Conservation (phyloP, 2,113 vertebrate species). For the Rhabdornis inornatus region DNA sequence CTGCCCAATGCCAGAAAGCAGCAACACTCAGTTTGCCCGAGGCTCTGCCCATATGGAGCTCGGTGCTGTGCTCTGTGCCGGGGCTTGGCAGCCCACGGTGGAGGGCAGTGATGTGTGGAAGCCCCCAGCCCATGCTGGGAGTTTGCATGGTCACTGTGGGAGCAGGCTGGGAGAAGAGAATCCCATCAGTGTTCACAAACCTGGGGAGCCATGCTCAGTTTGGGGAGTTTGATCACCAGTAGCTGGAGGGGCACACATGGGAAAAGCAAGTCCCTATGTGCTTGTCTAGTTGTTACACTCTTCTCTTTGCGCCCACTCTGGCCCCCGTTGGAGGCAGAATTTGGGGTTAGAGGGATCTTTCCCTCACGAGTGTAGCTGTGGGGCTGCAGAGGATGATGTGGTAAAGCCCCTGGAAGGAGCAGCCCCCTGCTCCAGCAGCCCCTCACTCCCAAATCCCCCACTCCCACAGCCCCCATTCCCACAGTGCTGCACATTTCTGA, state of each 20-base stretch:
- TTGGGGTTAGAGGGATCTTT: not conserved
- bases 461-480: not conserved
- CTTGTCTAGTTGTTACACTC: not conserved
- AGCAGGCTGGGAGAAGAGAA: not conserved
- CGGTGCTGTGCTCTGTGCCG: rapidly evolving
- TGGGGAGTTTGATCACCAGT: not conserved
- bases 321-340: not conserved
- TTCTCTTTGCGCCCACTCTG: not conserved
- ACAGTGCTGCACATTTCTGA: rapidly evolving
- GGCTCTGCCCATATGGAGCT: not conserved
- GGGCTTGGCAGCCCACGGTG: not conserved
- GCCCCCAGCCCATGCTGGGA: not conserved
- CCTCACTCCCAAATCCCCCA: not conserved
- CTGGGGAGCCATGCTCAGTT: not conserved
- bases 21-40: rapidly evolving
- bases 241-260: rapidly evolving
- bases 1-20: not conserved
- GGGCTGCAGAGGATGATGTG: not conserved
- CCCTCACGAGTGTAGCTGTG: rapidly evolving
- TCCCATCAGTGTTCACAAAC: not conserved
- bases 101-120: not conserved
- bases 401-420: not conserved
- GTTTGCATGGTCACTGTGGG: rapidly evolving
- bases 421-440: not conserved
- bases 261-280: rapidly evolving